A percentile compares a stretch with the other conserved stretches of the same genome.
Evolutionary conservation across 2,888 invertebrate species (phyloP).

Genomic region (Drosophila limbata): DNA sequence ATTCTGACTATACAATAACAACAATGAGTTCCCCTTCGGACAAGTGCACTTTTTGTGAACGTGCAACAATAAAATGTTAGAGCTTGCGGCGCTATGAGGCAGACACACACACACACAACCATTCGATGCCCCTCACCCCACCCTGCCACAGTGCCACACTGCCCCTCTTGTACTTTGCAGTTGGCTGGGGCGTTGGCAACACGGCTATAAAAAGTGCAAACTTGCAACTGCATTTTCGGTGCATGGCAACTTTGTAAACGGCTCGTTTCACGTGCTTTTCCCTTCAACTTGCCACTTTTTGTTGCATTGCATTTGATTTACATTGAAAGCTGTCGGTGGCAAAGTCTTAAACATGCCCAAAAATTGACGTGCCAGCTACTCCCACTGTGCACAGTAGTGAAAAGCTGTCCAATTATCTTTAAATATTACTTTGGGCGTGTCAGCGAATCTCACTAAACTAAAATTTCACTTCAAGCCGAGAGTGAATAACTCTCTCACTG

Average conservation of each 20-base stretch:
- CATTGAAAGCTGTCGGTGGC: constrained; percentile 30
- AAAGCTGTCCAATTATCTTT: constrained; percentile 30
- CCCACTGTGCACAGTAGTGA: constrained; percentile 20
- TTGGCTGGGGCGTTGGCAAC: constrained; percentile 19
- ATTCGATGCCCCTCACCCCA: neutral
- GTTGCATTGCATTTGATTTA: constrained; percentile 39
- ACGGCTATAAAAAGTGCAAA: constrained; percentile 33
- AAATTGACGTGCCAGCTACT: constrained; percentile 14
- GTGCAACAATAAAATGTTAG: constrained; percentile 26
- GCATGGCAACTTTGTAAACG: constrained; percentile 46
- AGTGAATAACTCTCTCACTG: neutral
- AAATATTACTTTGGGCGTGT: constrained; percentile 6
- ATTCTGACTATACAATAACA: constrained; percentile 13
- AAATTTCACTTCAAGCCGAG: neutral
- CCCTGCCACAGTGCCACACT: neutral
- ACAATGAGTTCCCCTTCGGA: constrained; percentile 19
- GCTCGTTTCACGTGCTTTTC: constrained; percentile 5
- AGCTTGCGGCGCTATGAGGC: constrained; percentile 21
- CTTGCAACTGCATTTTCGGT: constrained; percentile 44
- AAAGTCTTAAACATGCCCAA: constrained; percentile 15
- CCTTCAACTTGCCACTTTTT: constrained; percentile 10
- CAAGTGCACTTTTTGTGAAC: constrained; percentile 46
- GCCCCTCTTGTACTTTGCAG: neutral
- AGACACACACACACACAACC: neutral
- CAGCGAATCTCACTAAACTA: neutral